Evolutionary conservation across 1,140 invertebrate genomes (phyloP), one percentile per base, ranked within the genome.

Genomic region (Drosophila bipectinata): DNA sequence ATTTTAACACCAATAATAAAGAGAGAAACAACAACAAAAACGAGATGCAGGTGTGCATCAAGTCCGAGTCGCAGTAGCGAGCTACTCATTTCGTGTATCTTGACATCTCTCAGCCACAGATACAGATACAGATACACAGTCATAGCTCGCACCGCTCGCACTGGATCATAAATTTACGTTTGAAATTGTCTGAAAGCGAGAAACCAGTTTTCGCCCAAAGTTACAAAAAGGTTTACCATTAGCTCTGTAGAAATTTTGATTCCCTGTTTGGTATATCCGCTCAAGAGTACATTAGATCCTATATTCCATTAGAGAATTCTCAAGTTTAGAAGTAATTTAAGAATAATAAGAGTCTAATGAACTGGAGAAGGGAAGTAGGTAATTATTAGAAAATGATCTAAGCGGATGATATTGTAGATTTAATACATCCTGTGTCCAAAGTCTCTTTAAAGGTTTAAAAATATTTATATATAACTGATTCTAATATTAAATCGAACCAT

Each of bases 1-100:
- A 88, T 88, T 88, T 88, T 88, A 88, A 88, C 83, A 88, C 83
- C 84, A 88, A 88, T 79, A 88, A 88, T 79, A 88, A 88, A 87
- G 82, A 66, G 51, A 45, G 15, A 53, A 64, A 26, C 41, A 63
- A 14, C 39, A 60, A 64, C 64, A 62, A 34, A 60, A 49, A 39
- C 67, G 44, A 67, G 18, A 12, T 83, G 83, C 83, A 87, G 83
- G 83, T 87, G 83, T 87, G 83, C 83, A 87, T 87, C 83, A 88
- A 88, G 73, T 49, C 61, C 64, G 60, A 76, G 82, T 81, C 82
- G 78, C 82, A 87, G 82, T 87, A 81, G 82, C 80, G 51, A 74
- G 60, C 68, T 69, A 63, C 68, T 69, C 54, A 44, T 49, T 54
- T 59, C 67, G 32, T 76, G 82, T 87, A 87, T 87, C 83, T 88